Evolutionary conservation across 1,140 invertebrate species (phyloP).

Genomic region (Zeugodacus cucurbitae): DNA sequence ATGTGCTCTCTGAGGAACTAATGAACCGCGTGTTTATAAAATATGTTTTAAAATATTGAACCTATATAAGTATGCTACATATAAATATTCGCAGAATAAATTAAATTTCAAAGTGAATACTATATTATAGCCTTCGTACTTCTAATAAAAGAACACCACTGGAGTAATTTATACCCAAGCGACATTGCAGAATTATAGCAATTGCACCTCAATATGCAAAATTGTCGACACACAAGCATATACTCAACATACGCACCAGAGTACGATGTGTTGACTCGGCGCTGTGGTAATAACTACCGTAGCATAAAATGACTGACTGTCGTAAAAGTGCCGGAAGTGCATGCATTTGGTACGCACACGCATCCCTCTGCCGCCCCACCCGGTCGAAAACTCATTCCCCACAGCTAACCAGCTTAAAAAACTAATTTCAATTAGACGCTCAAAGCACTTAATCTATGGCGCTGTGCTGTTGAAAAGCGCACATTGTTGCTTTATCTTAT

Average conservation of each 20-base stretch:
- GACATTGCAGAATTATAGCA: not conserved
- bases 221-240: not conserved
- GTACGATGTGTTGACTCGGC: not conserved
- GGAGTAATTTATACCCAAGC: not conserved
- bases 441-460: slow-evolving; percentile 18
- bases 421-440: slow-evolving; percentile 37
- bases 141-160: not conserved
- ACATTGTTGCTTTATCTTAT: not conserved
- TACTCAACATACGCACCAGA: not conserved
- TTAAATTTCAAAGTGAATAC: too few species aligned
- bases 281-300: not conserved
- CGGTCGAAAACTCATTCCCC: not conserved
- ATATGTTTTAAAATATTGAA: too few species aligned
- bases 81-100: too few species aligned
- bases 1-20: not conserved
- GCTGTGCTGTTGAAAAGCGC: not conserved
- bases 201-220: not conserved
- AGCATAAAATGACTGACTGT: not conserved
- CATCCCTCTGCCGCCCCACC: not conserved
- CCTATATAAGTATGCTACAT: too few species aligned
- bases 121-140: not conserved
- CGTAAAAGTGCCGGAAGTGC: not conserved
- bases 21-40: too few species aligned
- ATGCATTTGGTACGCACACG: not conserved
- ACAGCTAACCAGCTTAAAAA: not conserved